Evolutionary conservation across 2,888 invertebrate species (phyloP).

Genomic region (Arctia plantaginis): DNA sequence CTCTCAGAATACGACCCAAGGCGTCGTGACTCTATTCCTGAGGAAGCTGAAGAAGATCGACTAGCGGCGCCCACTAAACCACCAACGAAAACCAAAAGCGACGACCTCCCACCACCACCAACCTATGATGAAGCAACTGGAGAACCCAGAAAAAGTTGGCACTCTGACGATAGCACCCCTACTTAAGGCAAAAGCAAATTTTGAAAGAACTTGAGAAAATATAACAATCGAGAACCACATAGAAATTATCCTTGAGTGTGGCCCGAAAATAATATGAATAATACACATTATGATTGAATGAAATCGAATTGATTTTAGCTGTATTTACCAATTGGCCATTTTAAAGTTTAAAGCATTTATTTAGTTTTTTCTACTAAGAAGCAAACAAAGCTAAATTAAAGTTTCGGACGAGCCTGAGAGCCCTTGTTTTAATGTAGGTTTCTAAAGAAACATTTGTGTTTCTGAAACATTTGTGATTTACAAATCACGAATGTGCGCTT

Average conservation of each 20-base stretch:
- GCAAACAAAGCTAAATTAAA: not conserved
- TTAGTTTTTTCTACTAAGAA: conserved; percentile 1
- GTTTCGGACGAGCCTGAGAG: not conserved
- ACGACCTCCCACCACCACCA: conserved; percentile 74
- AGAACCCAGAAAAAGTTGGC: conserved; percentile 83
- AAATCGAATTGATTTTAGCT: conserved; percentile 7
- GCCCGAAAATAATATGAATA: conserved; percentile 9
- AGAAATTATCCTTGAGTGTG: conserved; percentile 25
- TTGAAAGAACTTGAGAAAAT: conserved; percentile 30
- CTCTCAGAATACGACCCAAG: conserved; percentile 86
- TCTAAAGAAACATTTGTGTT: too few species aligned
- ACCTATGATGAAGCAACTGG: conserved; percentile 78
- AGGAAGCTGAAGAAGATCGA: conserved; percentile 85
- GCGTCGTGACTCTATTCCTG: conserved; percentile 88
- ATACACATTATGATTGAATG: not conserved
- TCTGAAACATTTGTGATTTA: too few species aligned
- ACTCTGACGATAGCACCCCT: conserved; percentile 82
- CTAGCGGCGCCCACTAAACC: conserved; percentile 65
- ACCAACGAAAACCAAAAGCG: conserved; percentile 75
- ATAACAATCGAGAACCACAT: conserved; percentile 22
- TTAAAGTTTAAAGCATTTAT: conserved; percentile 24
- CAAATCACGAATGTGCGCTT: not conserved
- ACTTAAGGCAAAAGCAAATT: conserved; percentile 62
- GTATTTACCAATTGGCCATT: conserved; percentile 18
- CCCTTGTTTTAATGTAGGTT: not conserved